These are phyloP conservation scores for Galaxea fascicularis DNA, from an alignment of 92 coral and sea anemone species.

Conservation along the genomic window DNA sequence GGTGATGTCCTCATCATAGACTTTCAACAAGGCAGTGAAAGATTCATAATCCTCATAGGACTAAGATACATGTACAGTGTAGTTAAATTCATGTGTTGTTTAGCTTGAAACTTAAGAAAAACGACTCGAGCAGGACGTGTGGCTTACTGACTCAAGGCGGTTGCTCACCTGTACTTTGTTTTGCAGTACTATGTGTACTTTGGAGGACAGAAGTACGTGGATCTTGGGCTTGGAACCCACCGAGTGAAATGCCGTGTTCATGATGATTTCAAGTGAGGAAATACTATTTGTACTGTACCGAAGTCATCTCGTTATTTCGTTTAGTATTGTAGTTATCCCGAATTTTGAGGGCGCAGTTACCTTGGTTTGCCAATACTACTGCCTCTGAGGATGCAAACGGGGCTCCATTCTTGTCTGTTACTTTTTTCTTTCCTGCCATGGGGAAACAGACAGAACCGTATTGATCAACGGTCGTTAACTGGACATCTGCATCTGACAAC, in stretches of 20 bases:
- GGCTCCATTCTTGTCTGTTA: neutral
- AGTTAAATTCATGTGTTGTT: neutral
- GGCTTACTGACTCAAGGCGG: neutral
- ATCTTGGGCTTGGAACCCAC: conserved; percentile 92
- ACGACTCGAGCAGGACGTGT: neutral
- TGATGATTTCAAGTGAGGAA: conserved; percentile 76
- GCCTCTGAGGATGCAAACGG: neutral
- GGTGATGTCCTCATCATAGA: neutral
- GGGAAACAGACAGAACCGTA: too few relatives aligned
- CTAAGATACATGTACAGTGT: neutral
- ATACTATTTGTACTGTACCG: too few relatives aligned
- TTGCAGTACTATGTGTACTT: conserved; percentile 81
- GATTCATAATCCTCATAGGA: neutral
- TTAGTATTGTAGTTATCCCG: too few relatives aligned
- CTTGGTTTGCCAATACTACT: neutral
- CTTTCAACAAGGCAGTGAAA: neutral
- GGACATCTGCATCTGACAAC: too few relatives aligned
- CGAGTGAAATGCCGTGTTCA: conserved; percentile 86
- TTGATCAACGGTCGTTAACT: too few relatives aligned
- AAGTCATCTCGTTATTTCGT: neutral
- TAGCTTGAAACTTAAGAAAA: too few relatives aligned
- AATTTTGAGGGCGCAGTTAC: neutral
- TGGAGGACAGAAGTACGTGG: conserved; percentile 89
- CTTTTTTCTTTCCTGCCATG: too few relatives aligned
- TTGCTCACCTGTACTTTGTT: neutral